phyloP scores from a whole-genome alignment of 2,888 invertebrate species.

The Lepidochitona cinerea region DNA sequence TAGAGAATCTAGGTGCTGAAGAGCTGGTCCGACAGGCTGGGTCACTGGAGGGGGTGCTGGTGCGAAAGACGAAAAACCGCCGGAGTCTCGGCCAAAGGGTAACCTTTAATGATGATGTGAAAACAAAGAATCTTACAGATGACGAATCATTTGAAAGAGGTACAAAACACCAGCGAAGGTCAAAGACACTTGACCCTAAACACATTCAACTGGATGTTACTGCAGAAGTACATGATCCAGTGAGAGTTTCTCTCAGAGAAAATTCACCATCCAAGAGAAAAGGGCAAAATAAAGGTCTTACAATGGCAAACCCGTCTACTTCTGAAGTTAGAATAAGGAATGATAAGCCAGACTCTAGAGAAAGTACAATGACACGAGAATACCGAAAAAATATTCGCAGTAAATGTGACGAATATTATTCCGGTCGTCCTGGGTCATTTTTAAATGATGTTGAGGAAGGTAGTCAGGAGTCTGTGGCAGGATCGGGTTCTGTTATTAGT shows the following conservation, averaged over 20 bases:
- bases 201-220: constrained; percentile 37
- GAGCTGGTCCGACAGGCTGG: background rate
- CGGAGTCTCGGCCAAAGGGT: constrained; percentile 53
- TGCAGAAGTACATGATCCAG: constrained; percentile 49
- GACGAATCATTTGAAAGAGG: constrained; percentile 11
- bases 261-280: background rate
- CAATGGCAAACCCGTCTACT: background rate
- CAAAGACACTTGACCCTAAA: background rate
- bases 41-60: constrained; percentile 22
- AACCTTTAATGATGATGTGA: constrained; percentile 60
- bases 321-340: constrained; percentile 13
- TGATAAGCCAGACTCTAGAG: constrained; percentile 13
- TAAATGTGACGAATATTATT: constrained; percentile 45
- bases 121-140: constrained; percentile 37
- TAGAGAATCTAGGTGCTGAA: constrained; percentile 12
- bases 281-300: background rate
- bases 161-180: background rate
- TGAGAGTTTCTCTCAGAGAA: background rate
- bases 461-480: background rate
- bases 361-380: constrained; percentile 36
- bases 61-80: constrained; percentile 40
- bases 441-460: background rate
- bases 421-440: background rate
- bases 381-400: constrained; percentile 50
- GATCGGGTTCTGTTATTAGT: background rate